Evolutionary conservation across 2,113 vertebrate genomes (phyloP), one percentile per base, ranked within the genome.

Genomic region (Aspiorhynchus laticeps): DNA sequence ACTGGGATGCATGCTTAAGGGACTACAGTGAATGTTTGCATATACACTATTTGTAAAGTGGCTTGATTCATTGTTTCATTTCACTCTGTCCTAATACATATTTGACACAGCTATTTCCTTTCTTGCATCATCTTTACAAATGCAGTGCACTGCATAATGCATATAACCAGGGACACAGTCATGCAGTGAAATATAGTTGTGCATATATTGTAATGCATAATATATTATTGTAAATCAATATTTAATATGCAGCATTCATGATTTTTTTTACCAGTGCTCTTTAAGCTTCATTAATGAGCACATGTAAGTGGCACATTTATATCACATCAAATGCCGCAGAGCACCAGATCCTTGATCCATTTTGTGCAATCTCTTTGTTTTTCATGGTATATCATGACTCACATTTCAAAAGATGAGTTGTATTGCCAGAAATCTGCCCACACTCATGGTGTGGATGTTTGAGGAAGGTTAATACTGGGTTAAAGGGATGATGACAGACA

Each of bases 311-410:
- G 21, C 11, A 17, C 2, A 15, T 63, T 61, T n/a, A 41, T 41
- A 41, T 41, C 4, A 26, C 21, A 80, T 80, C 33, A 63, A 41
- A 61, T 61, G 19, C 53, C 26, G 19, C 36, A 26, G 24, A 63
- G 56, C 56, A 63, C 2, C 56, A 80, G 77, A 80, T 80, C 31
- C n/a, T 51, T 51, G n/a, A 80, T 33, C 51, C 53, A n/a, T 69
- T 79, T 79, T 59, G 10, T 59, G 46, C 31, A 24, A 56, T 61
- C 53, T 61, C 77, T 80, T 38, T n/a, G 48, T 80, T 80, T 10
- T 80, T 59, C 31, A 41, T 78, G 74, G n/a, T 36, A 69, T 46
- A 76, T 79, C 51, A 36, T 80, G 79, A 80, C 24, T 80, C 78
- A 80, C 19, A 63, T 63, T 61, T 61, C 12, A 63, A 80, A 80